Conservation (phyloP, 2,888 invertebrate species). For the Tiphia femorata region DNA sequence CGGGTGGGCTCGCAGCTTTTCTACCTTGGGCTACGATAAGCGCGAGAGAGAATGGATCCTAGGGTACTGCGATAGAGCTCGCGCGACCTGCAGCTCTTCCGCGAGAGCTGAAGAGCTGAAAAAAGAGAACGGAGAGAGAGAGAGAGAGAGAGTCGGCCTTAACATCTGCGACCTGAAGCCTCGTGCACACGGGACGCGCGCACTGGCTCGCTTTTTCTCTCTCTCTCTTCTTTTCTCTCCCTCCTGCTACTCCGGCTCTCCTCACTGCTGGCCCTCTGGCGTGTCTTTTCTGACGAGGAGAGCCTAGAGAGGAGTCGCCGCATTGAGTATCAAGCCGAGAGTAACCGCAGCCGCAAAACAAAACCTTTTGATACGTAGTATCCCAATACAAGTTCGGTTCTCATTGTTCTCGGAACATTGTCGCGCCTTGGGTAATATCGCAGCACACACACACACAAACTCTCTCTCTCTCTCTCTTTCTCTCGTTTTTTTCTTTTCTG, state of each 20-base stretch:
- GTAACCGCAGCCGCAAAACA: too few species aligned
- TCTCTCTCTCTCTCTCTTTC: neutral
- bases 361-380: too few species aligned
- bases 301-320: too few species aligned
- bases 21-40: too few species aligned
- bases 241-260: neutral
- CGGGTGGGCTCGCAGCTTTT: too few species aligned
- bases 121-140: conserved; percentile 18
- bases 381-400: too few species aligned
- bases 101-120: conserved; percentile 27
- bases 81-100: conserved; percentile 32
- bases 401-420: too few species aligned
- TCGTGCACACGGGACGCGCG: conserved; percentile 30
- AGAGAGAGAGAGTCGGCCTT: conserved; percentile 23
- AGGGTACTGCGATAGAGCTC: conserved; percentile 19
- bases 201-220: conserved; percentile 14
- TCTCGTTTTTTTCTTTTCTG: too few species aligned
- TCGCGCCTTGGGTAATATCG: neutral
- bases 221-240: conserved; percentile 6
- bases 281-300: neutral
- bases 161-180: conserved; percentile 40
- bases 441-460: too few species aligned
- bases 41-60: neutral
- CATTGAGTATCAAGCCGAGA: too few species aligned
- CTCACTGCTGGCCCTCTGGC: neutral